Evolutionary conservation across 2,888 invertebrate species (phyloP).

Genomic region (Polymixis lichenea): DNA sequence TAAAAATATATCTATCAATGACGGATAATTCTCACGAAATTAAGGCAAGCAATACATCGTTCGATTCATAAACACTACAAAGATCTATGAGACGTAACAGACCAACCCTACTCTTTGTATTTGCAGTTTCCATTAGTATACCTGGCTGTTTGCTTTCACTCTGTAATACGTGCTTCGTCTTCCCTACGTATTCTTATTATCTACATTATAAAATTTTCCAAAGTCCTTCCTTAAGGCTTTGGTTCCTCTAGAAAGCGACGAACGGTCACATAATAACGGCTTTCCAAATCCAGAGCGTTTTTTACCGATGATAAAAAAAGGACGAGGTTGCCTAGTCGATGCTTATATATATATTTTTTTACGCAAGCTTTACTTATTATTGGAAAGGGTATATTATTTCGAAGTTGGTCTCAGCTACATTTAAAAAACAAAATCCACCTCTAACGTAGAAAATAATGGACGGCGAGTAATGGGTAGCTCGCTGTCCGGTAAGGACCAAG

Average conservation of each 20-base stretch:
- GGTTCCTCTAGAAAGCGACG: not conserved
- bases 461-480: too few relatives aligned
- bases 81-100: too few relatives aligned
- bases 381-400: too few relatives aligned
- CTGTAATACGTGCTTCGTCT: not conserved
- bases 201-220: not conserved
- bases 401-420: too few relatives aligned
- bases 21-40: not conserved
- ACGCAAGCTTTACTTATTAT: too few relatives aligned
- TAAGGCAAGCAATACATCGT: not conserved
- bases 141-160: slow-evolving; percentile 22
- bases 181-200: too few relatives aligned
- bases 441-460: too few relatives aligned
- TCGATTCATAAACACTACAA: not conserved
- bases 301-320: too few relatives aligned
- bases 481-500: too few relatives aligned
- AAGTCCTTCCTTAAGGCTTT: not conserved
- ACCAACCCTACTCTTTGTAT: not conserved
- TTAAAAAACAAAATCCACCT: too few relatives aligned
- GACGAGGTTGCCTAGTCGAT: too few relatives aligned
- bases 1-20: not conserved
- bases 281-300: not conserved
- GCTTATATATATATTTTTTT: too few relatives aligned
- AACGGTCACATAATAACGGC: not conserved
- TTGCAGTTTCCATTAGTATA: not conserved